Evolutionary conservation across 30 jellyfish, hydroid and myxozoan species (phyloP), one percentile per base, ranked within the genome.

Genomic region (Catostylus mosaicus): DNA sequence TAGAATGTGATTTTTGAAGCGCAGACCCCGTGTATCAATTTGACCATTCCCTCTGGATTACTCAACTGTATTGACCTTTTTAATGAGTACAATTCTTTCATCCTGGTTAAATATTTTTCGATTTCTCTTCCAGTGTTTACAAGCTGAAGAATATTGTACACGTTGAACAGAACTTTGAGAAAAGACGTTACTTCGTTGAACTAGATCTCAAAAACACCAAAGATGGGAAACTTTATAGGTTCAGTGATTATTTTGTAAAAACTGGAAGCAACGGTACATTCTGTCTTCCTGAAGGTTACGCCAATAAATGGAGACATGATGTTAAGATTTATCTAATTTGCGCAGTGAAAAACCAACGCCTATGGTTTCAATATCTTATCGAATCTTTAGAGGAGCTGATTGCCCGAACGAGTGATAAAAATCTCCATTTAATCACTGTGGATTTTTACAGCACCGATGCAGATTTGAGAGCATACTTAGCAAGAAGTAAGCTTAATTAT

Each of bases 141-240:
- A 80, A 79, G 34, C 57, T 88, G 57, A 60, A 62, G 51, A 31
- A 78, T 40, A 88, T 95, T 2, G 97, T 89, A 27, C 80, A 74
- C 72, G 90, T 95, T 29, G 97, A 95, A 75, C 97, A 95, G 74
- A 95, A 95, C 77, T 16, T 34, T 37, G 99, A 95, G 54, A 46
- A 59, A 24, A 95, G 89, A 67, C 82, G 99, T 26, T 95, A 95
- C 73, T 85, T 95, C 34, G 95, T 95, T 1, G 99, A 95, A 83
- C 60, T 95, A 16, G 99, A 95, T 37, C 72, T 89, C 4, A 67
- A 60, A 32, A 82, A 83, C 32, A 23, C 34, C 8, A 43, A 14
- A 5, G 73, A 75, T 30, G 84, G 86, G 23, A 67, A 65, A 66
- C n/a, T 63, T 9, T 86, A 78, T 37, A 91, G 99, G 27, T 73